These are phyloP conservation scores for Gastrophryne carolinensis DNA, from an alignment of 2,797 vertebrate genomes.

Conservation along the genomic window DNA sequence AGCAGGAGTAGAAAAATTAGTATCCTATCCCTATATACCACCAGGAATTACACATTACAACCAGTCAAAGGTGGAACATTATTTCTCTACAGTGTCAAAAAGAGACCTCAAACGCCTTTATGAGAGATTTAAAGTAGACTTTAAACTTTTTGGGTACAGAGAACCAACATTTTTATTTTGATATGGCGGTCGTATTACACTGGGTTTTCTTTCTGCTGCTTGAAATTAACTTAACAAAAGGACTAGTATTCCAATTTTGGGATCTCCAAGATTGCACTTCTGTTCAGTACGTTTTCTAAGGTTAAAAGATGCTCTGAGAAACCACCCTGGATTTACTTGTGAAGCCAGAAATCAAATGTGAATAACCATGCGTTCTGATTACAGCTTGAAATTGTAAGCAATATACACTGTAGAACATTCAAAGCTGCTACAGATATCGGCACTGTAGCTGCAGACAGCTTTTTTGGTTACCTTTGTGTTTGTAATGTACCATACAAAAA, in stretches of 20 bases:
- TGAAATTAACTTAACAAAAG: neutral
- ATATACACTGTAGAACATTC: slow-evolving; percentile 13
- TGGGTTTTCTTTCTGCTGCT: neutral
- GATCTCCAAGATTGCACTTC: neutral
- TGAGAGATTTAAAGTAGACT: slow-evolving; percentile 86
- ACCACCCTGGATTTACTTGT: neutral
- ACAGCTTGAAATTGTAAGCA: slow-evolving; percentile 15
- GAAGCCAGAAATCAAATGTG: slow-evolving; percentile 9
- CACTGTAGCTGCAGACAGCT: neutral
- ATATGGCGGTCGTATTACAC: slow-evolving; percentile 56
- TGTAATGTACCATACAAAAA: neutral
- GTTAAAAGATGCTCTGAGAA: neutral
- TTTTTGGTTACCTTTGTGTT: neutral
- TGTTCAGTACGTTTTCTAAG: neutral
- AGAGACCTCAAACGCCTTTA: slow-evolving; percentile 87
- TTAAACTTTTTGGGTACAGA: slow-evolving; percentile 89
- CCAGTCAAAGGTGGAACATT: slow-evolving; percentile 87
- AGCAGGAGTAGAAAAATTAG: slow-evolving; percentile 82
- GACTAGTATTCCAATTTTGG: slow-evolving; percentile 13
- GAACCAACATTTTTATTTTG: slow-evolving; percentile 88
- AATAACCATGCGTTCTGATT: slow-evolving; percentile 1
- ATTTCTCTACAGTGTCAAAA: slow-evolving; percentile 88
- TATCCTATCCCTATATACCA: slow-evolving; percentile 93
- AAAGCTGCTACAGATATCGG: neutral
- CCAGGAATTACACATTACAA: slow-evolving; percentile 93